These are phyloP conservation scores for Elgaria multicarinata DNA, from an alignment of 2,113 vertebrate species.

Conservation along the genomic window DNA sequence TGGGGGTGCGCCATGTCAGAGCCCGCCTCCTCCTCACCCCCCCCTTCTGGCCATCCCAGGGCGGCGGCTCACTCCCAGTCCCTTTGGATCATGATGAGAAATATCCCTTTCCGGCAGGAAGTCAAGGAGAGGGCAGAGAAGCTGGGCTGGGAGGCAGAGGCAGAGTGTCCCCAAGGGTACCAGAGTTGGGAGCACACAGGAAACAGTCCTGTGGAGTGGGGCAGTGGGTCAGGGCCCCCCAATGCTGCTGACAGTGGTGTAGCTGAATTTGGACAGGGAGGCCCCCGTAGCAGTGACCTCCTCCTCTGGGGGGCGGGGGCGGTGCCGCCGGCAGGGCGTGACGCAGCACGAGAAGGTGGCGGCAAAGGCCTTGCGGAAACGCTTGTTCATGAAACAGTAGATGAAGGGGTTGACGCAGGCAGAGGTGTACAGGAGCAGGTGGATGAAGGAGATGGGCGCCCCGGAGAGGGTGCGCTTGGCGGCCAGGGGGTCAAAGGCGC, in stretches of 20 bases:
- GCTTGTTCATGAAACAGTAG: constrained; percentile 99
- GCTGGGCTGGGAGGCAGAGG: not conserved
- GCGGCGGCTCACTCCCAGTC: not conserved
- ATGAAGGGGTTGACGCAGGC: constrained; percentile 93
- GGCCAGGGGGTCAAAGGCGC: constrained; percentile 82
- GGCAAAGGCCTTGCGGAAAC: constrained; percentile 89
- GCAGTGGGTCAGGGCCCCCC: constrained; percentile 78
- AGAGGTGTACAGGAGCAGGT: constrained; percentile 89
- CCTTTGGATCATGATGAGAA: too few species aligned
- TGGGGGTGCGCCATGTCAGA: too few species aligned
- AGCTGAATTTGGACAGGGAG: constrained; percentile 93
- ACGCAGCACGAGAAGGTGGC: constrained; percentile 84
- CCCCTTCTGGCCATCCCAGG: not conserved
- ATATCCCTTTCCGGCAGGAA: not conserved
- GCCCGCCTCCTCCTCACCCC: too few species aligned
- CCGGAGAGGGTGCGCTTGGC: constrained; percentile 86
- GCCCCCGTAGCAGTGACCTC: constrained; percentile 81
- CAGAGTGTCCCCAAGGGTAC: not conserved
- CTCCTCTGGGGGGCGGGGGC: constrained; percentile 76
- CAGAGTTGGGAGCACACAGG: too few species aligned
- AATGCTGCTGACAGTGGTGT: constrained; percentile 93
- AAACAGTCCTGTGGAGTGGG: not conserved
- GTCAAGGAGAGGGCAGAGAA: too few species aligned
- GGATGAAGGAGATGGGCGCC: constrained; percentile 93
- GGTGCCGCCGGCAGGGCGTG: constrained; percentile 62